Evolutionary conservation across 2,113 vertebrate genomes (phyloP).

Genomic region (Mus spicilegus): DNA sequence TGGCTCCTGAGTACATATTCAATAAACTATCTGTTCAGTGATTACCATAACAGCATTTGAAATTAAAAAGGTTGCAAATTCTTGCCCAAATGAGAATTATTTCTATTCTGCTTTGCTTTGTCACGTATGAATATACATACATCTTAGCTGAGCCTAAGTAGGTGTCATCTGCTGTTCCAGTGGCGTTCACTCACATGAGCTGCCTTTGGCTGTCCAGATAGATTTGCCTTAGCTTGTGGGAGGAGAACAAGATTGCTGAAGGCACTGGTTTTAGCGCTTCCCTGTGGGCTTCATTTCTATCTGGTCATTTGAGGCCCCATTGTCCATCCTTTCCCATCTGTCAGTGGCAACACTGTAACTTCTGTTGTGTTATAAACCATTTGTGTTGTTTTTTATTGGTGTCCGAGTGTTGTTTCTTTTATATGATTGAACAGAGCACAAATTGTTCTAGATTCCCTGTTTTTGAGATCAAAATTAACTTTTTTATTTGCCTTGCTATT

Average conservation of each 20-base stretch:
- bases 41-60: not conserved
- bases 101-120: slow-evolving; percentile 50
- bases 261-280: not conserved
- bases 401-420: slow-evolving; percentile 49
- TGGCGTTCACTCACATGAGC: slow-evolving; percentile 38
- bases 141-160: slow-evolving; percentile 20
- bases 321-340: slow-evolving; percentile 31
- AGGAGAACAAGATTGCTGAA: slow-evolving; percentile 17
- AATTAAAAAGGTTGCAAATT: not conserved
- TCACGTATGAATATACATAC: not conserved
- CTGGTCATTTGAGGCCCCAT: not conserved
- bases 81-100: slow-evolving; percentile 40
- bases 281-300: slow-evolving; percentile 16
- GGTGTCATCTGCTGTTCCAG: not conserved
- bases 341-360: slow-evolving; percentile 47
- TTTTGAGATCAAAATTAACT: slow-evolving; percentile 62
- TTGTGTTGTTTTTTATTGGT: slow-evolving; percentile 62
- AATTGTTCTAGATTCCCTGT: slow-evolving; percentile 31
- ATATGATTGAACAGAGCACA: slow-evolving; percentile 36
- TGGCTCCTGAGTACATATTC: not conserved
- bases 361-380: slow-evolving; percentile 55
- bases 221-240: slow-evolving; percentile 18
- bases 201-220: not conserved
- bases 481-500: slow-evolving; percentile 63
- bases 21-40: not conserved